Evolutionary conservation across 2,797 vertebrate genomes (phyloP).

Genomic region (Avahi laniger): DNA sequence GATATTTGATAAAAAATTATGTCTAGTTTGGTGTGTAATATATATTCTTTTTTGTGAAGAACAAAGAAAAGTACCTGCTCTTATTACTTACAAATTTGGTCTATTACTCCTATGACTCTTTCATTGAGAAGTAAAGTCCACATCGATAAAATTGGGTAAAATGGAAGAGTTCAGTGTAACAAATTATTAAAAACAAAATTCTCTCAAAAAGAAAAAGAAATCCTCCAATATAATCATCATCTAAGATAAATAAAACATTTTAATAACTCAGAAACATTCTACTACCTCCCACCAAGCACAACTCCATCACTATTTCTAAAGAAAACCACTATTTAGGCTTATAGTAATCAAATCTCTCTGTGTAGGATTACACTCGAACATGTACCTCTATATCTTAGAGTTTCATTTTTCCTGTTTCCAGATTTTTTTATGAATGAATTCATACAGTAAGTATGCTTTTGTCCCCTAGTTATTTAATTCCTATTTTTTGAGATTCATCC

Average conservation of each 20-base stretch:
- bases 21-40: not conserved
- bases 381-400: not conserved
- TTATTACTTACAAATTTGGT: not conserved
- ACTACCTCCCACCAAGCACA: not conserved
- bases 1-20: not conserved
- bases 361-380: not conserved
- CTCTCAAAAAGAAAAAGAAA: not conserved
- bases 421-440: not conserved
- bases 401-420: not conserved
- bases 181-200: not conserved
- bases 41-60: not conserved
- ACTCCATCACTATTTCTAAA: not conserved
- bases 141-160: not conserved
- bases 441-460: not conserved
- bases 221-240: not conserved
- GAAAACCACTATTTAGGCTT: not conserved
- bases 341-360: not conserved
- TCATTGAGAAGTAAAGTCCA: not conserved
- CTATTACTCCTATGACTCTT: not conserved
- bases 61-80: not conserved
- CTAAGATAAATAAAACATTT: not conserved
- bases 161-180: not conserved
- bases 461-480: not conserved
- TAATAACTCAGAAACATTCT: not conserved
- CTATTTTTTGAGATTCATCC: not conserved